Base-by-base conservation (phyloP, 1,140 invertebrate genomes). In the Drosophila chauvacae region DNA sequence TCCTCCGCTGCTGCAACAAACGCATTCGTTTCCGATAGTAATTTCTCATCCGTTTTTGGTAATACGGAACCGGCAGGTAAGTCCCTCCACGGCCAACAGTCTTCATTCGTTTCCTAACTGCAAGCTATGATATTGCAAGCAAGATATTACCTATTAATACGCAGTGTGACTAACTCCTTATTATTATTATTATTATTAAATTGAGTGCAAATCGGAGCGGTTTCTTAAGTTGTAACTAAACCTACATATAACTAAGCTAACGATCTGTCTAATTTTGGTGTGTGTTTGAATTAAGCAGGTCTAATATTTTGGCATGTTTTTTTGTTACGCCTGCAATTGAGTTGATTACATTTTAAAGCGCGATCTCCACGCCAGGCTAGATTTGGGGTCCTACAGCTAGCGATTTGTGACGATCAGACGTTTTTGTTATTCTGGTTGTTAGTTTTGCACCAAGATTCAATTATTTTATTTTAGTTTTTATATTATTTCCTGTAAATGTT, bases 1-100 rank as follows among this genome's bases (percentile, higher is more conserved):
- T 93, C 93, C 91, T 93, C 92, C 77, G 92, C 94, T 79, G 93
- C 94, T 94, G 95, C 94, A 93, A 95, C 94, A 94, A 96, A 95
- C 94, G 94, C 96, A 81, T 97, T 97, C 94, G 96, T 97, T 92
- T 96, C 96, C 92, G 96, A 97, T 93, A 96, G 95, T 92, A 96
- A 95, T 93, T 97, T 97, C 94, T 95, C 95, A 84, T 96, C 96
- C 80, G 96, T 97, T 66, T 97, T 97, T 93, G 96, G 96, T 93
- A 95, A 94, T 93, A 93, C 94, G 93, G 95, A 96, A 93, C 91
- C 95, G 91, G 92, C 95, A 95, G 94, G 96, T 97, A 95, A 95
- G 94, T 93, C 56, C 51, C 81, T 50, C 64, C 64, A 60, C 45
- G 18, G 45, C 42, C 79, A 70, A 71, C 66, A 69, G 51, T 58